Percentiles rank a stretch among this genome's conserved stretches.
Evolutionary conservation across 2,113 vertebrate species (phyloP).

Genomic region (Motacilla alba): DNA sequence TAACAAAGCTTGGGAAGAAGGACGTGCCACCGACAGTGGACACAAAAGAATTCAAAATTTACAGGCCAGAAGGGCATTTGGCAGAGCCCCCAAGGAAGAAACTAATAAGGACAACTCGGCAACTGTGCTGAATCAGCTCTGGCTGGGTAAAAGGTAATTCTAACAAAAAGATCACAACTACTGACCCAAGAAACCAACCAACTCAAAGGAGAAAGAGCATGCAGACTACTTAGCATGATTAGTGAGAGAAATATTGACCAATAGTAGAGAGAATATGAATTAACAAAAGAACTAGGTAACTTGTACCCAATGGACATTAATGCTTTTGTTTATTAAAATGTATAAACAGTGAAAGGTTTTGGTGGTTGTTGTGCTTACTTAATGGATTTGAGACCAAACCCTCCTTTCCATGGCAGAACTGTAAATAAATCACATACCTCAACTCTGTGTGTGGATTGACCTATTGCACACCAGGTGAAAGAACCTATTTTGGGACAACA

Average conservation of each 20-base stretch:
- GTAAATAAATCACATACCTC: neutral
- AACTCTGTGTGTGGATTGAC: neutral
- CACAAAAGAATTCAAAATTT: neutral
- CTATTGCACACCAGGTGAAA: neutral
- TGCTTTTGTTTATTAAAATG: neutral
- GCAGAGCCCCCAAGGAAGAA: neutral
- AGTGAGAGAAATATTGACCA: neutral
- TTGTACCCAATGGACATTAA: neutral
- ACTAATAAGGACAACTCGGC: neutral
- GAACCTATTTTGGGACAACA: neutral
- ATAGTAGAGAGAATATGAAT: neutral
- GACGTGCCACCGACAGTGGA: fast-evolving
- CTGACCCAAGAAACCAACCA: neutral
- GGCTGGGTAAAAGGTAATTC: neutral
- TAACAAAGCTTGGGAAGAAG: neutral
- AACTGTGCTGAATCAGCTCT: neutral
- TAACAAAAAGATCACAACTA: neutral
- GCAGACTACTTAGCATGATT: neutral
- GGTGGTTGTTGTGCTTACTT: neutral
- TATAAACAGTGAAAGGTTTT: neutral
- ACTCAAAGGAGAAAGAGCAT: neutral
- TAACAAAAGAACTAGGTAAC: neutral
- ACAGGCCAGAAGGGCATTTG: neutral
- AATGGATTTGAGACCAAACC: neutral
- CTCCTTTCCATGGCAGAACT: neutral